Evolutionary conservation across 2,888 invertebrate genomes (phyloP).

Genomic region (Nysson spinosus): DNA sequence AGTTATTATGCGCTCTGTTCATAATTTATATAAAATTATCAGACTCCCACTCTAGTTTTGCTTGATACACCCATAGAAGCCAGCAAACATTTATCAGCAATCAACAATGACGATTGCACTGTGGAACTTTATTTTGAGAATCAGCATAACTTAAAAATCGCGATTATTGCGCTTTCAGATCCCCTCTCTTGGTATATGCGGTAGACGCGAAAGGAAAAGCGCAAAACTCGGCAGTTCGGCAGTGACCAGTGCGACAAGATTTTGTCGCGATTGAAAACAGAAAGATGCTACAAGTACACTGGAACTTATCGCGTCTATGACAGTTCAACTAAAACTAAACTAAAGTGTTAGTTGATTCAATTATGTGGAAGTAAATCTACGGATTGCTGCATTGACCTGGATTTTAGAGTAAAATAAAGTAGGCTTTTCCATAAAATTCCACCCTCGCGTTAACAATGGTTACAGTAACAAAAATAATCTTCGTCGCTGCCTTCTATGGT

Average conservation of each 20-base stretch:
- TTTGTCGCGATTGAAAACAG: constrained; percentile 20
- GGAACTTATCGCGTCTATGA: constrained; percentile 19
- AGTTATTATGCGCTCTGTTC: no score
- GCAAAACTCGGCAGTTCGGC: constrained; percentile 10
- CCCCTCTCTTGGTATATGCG: neutral
- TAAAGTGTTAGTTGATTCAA: constrained; percentile 19
- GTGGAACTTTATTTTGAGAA: no score
- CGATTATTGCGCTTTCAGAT: constrained; percentile 14
- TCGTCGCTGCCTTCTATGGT: constrained; percentile 69
- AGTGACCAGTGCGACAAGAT: constrained; percentile 25
- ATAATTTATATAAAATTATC: no score
- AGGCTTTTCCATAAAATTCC: constrained; percentile 13
- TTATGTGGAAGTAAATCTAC: constrained; percentile 50
- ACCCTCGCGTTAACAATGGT: constrained; percentile 61
- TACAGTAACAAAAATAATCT: constrained; percentile 64
- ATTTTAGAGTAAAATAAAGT: constrained; percentile 28
- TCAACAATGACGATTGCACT: no score
- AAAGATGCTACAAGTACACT: constrained; percentile 36
- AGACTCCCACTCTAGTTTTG: no score
- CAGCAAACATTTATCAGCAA: no score
- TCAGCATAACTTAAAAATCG: neutral
- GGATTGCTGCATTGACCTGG: constrained; percentile 20
- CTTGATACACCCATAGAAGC: no score
- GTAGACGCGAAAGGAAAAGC: neutral
- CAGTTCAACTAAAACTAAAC: constrained; percentile 15